Evolutionary conservation across 2,888 invertebrate species (phyloP), one percentile per base, ranked within the genome.

Genomic region (Chrysolina oricalcia): DNA sequence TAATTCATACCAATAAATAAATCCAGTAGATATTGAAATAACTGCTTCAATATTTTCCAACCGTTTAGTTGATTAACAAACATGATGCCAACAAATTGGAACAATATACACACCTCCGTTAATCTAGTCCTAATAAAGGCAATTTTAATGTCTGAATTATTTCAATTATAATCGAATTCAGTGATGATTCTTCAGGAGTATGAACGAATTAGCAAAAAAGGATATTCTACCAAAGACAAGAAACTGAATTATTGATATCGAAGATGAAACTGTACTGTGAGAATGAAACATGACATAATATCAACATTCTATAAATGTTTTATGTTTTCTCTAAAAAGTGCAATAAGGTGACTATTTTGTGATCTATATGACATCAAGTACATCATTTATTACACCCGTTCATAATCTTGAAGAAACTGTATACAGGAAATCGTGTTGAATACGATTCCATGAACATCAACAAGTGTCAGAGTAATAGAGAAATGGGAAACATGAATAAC

Each of bases 401-500:
- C 59, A 59, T 59, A 64, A 50, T 65, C 35, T 65, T 53, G 35
- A 23, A 65, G 50, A 27, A 50, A 13, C 19, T 43, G 11, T 2
- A 35, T 48, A 43, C 11, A 43, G 15, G 15, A 43, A 15, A 43
- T 43, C 15, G 15, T 43, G 15, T 15, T 43, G 43, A 15, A 69
- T 35, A 41, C 23, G 43, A 56, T 65, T 59, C 40, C 10, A n/a
- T 73, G 27, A 67, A 73, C 72, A 67, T 63, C 72, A 73, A 67
- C 67, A 41, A 62, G 62, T 59, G 50, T 72, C 53, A 53, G 6
- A 66, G 59, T n/a, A 27, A 53, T 59, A n/a, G 1, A 67, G 17
- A 50, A 23, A 73, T 65, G 63, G 10, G 56, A 62, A 62, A 72
- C 27, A 73, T 62, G 75, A 65, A 53, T 70, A 75, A 75, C 75